A percentile compares a stretch with the other conserved stretches of the same genome.
These are phyloP conservation scores for Cinclus mexicanus DNA, from an alignment of 2,113 vertebrate genomes.

Conservation along the genomic window DNA sequence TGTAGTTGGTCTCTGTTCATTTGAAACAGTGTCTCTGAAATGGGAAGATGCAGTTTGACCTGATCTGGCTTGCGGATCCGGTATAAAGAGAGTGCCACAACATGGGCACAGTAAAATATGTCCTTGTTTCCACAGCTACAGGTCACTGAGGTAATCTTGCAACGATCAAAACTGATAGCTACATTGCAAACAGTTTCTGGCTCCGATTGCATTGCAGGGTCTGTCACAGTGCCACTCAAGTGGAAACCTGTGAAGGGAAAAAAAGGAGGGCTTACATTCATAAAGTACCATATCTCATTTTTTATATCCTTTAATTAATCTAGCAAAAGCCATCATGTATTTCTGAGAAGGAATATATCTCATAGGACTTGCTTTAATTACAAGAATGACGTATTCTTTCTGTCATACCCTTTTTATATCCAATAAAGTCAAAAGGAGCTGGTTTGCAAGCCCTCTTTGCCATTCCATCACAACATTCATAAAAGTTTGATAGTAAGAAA, in stretches of 20 bases:
- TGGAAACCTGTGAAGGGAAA: not conserved
- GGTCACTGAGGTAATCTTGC: constrained; percentile 99
- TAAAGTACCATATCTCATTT: not conserved
- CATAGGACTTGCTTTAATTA: not conserved
- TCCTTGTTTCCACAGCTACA: constrained; percentile 99
- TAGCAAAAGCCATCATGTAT: not conserved
- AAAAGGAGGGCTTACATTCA: not conserved
- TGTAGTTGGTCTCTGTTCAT: constrained; percentile 99
- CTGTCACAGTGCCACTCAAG: constrained; percentile 67
- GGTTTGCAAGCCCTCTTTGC: not conserved
- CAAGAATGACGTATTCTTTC: not conserved
- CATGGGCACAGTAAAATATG: constrained; percentile 99
- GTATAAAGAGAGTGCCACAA: constrained; percentile 96
- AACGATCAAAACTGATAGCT: constrained; percentile 99
- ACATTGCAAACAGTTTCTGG: constrained; percentile 96
- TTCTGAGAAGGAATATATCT: not conserved
- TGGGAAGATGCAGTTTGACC: constrained; percentile 99
- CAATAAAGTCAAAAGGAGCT: not conserved
- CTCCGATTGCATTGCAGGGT: constrained; percentile 90
- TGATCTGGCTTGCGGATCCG: constrained; percentile 97
- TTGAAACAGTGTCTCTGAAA: constrained; percentile 98
- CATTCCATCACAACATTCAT: not conserved
- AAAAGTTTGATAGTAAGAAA: not conserved
- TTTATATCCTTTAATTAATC: not conserved
- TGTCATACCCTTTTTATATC: not conserved